Conservation (phyloP, 23 tunicate genomes). For the Clavelina lepadiformis region DNA sequence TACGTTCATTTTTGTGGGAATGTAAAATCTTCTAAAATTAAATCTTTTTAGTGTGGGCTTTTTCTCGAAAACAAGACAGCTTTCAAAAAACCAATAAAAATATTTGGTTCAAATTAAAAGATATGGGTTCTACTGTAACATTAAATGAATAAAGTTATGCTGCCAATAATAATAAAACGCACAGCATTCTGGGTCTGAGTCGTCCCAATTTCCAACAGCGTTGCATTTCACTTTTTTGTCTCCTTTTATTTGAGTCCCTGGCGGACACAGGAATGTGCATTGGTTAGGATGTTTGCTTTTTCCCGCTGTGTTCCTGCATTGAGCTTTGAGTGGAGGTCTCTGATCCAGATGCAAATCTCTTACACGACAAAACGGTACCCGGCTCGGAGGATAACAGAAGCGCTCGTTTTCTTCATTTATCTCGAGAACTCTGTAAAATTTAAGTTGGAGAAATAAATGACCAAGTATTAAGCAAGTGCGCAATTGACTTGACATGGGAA, state of each 20-base stretch:
- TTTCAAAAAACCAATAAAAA: too few relatives aligned
- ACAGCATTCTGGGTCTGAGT: slow-evolving; percentile 39
- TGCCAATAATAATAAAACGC: slow-evolving; percentile 5
- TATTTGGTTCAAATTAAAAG: too few relatives aligned
- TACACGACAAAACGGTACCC: slow-evolving; percentile 38
- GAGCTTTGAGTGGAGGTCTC: slow-evolving; percentile 17
- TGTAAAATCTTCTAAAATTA: too few relatives aligned
- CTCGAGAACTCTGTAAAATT: slow-evolving; percentile 25
- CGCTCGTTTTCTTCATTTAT: slow-evolving; percentile 3
- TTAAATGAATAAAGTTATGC: neutral
- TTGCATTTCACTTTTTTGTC: slow-evolving; percentile 29
- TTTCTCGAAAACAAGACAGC: too few relatives aligned
- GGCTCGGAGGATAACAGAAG: slow-evolving; percentile 26
- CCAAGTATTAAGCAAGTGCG: neutral
- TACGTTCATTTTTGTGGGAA: too few relatives aligned
- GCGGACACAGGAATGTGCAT: slow-evolving; percentile 48
- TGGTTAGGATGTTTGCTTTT: slow-evolving; percentile 28
- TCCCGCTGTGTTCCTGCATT: slow-evolving; percentile 15
- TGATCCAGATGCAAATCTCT: slow-evolving; percentile 17
- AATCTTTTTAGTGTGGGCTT: too few relatives aligned
- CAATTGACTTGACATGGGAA: neutral
- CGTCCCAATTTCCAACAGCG: slow-evolving; percentile 26
- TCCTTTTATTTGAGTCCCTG: slow-evolving; percentile 31
- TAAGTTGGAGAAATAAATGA: neutral
- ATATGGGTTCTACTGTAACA: too few relatives aligned